A percentile compares a stretch with the other conserved stretches of the same genome.
Evolutionary conservation across 2,888 invertebrate genomes (phyloP).

Genomic region (Cheilosia variabilis): DNA sequence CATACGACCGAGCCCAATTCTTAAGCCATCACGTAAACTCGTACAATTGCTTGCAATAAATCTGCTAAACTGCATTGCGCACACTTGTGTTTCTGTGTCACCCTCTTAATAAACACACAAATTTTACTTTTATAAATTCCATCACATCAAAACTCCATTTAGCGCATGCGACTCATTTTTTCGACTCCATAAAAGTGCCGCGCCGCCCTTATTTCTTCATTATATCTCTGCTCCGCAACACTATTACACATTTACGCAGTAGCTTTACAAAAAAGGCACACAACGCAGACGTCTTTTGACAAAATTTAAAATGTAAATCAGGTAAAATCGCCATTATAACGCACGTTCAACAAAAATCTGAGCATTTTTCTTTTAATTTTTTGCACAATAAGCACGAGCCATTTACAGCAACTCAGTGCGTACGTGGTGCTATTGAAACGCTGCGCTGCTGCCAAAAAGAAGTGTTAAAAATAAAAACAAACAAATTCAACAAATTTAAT

Average conservation of each 20-base stretch:
- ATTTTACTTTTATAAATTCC: slow-evolving; percentile 51
- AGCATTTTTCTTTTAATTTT: slow-evolving; percentile 44
- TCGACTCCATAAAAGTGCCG: slow-evolving; percentile 36
- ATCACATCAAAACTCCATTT: slow-evolving; percentile 54
- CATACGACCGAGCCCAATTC: slow-evolving; percentile 12
- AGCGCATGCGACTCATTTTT: slow-evolving; percentile 30
- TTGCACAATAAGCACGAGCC: slow-evolving; percentile 66
- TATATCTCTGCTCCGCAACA: slow-evolving; percentile 2
- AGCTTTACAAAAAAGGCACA: not conserved
- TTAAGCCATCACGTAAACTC: slow-evolving; percentile 24
- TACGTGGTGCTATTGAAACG: slow-evolving; percentile 48
- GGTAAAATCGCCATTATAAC: slow-evolving; percentile 69
- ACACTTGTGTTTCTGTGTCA: slow-evolving; percentile 34
- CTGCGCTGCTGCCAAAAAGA: slow-evolving; percentile 33
- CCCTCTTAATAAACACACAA: slow-evolving; percentile 16
- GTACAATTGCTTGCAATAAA: slow-evolving; percentile 26
- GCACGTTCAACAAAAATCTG: slow-evolving; percentile 54
- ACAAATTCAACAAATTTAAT: slow-evolving; percentile 50
- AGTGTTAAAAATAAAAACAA: slow-evolving; percentile 12
- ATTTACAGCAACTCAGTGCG: slow-evolving; percentile 59
- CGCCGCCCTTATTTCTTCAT: slow-evolving; percentile 51
- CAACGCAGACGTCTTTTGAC: not conserved
- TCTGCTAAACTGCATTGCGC: slow-evolving; percentile 21
- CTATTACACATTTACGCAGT: slow-evolving; percentile 13
- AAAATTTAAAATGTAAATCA: slow-evolving; percentile 66